Evolutionary conservation across 1,140 invertebrate species (phyloP).

Genomic region (honey bee (Apis mellifera)): DNA sequence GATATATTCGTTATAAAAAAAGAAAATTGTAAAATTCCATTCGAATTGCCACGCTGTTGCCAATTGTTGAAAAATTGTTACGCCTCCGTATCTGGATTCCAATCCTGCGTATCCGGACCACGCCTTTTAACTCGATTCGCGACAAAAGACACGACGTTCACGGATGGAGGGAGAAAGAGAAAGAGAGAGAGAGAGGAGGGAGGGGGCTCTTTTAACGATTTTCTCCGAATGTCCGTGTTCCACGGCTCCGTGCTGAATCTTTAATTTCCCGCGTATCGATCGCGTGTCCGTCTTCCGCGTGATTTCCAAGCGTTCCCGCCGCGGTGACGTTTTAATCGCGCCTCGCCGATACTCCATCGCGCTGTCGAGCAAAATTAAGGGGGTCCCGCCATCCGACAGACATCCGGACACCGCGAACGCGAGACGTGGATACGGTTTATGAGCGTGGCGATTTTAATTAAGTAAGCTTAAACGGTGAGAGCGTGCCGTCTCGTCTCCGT

Average conservation of each 20-base stretch:
- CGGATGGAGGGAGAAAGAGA: neutral
- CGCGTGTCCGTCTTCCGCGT: constrained; percentile 32
- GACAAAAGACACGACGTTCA: constrained; percentile 16
- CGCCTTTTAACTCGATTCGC: constrained; percentile 15
- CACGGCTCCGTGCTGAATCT: constrained; percentile 51
- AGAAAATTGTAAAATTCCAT: too few relatives aligned
- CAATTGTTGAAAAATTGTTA: too few relatives aligned
- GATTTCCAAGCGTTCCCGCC: constrained; percentile 15
- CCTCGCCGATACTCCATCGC: constrained; percentile 26
- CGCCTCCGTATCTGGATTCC: too few relatives aligned
- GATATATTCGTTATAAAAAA: too few relatives aligned
- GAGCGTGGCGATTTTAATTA: constrained; percentile 39
- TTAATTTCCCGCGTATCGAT: constrained; percentile 58
- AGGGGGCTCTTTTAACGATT: constrained; percentile 53
- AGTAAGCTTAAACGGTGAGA: neutral
- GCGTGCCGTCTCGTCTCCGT: neutral
- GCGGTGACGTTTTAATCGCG: constrained; percentile 34
- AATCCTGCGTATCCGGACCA: neutral
- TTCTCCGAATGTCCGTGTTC: constrained; percentile 43
- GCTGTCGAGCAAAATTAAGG: constrained; percentile 56
- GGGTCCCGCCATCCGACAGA: neutral
- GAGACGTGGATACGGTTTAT: constrained; percentile 13
- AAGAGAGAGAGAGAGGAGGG: neutral
- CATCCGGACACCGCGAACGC: constrained; percentile 15
- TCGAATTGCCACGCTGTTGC: too few relatives aligned